Base-by-base conservation (phyloP, 2,888 invertebrate genomes). In the Macaria liturata region DNA sequence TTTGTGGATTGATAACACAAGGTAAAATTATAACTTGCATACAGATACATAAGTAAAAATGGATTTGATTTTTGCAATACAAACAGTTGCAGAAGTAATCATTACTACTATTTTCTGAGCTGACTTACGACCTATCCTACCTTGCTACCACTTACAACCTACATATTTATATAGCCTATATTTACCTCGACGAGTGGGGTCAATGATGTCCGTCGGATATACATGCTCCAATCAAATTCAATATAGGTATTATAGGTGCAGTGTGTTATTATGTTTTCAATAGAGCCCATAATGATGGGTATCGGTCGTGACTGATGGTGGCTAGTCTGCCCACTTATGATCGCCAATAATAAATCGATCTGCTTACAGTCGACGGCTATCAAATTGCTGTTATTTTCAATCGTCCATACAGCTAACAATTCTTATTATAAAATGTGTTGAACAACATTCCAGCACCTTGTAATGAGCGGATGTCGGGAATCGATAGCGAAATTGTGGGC, bases 391-490 rank as follows among this genome's bases (percentile, higher is more conserved):
- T 75, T 74, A 80, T 80, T 81, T 80, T 78, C 75, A 76, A 72
- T 72, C 68, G 69, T 72, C 69, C 70, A 71, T 74, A 78, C 66
- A 74, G 72, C 75, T 71, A 77, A 80, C 80, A 78, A 80, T 83
- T 80, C 78, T 79, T 81, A 81, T 78, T 80, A 81, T 80, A 83
- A 83, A 83, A 84, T 85, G 83, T 85, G 81, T 83, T 81, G 79
- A 80, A 84, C 87, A 85, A 84, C 88, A 89, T 88, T 87, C 88
- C 85, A 79, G 72, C 81, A 81, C 81, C 84, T 83, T 88, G 88
- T 88, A 89, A 88, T 87, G 86, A 90, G 84, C 86, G 87, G 88
- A 87, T 84, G 88, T 86, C 86, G 84, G 81, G 86, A 78, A 86
- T 84, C 85, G 88, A 89, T 87, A 87, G 85, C 84, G 78, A 86